Conservation (phyloP, 1,140 invertebrate genomes). For the Neotoxoptera formosana region DNA sequence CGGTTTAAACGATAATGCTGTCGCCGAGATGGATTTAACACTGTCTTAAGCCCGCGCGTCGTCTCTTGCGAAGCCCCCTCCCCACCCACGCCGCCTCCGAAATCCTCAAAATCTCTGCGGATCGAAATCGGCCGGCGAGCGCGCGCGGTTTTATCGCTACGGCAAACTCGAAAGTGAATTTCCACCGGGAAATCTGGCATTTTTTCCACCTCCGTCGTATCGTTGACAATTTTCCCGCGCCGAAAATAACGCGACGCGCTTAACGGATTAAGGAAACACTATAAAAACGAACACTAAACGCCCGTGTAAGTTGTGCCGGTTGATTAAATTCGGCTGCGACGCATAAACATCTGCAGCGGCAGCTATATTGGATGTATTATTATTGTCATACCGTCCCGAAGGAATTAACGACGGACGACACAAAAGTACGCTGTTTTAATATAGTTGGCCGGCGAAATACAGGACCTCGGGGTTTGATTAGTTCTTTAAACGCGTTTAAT, state of each 20-base stretch:
- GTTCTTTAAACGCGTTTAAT: neutral
- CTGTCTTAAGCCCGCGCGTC: neutral
- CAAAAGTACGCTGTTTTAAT: neutral
- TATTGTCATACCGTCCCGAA: neutral
- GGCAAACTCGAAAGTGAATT: neutral
- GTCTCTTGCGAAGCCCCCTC: neutral
- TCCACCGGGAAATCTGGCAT: neutral
- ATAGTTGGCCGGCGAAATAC: neutral
- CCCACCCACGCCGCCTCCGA: fast-evolving
- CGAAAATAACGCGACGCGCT: neutral
- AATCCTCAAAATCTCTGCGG: neutral
- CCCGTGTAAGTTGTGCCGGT: conserved; percentile 6
- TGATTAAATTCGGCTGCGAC: neutral
- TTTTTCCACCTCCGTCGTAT: neutral
- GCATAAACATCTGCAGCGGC: neutral
- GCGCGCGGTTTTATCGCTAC: neutral
- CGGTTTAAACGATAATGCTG: neutral
- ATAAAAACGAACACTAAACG: conserved; percentile 1
- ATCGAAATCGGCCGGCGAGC: neutral
- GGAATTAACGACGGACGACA: neutral
- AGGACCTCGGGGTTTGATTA: neutral
- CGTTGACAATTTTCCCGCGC: neutral
- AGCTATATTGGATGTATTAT: no score
- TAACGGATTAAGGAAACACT: neutral
- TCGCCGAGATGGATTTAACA: neutral